Percentiles rank a stretch among this genome's conserved stretches.
Evolutionary conservation across 2,888 invertebrate genomes (phyloP).

Genomic region (Corbicula japonica): DNA sequence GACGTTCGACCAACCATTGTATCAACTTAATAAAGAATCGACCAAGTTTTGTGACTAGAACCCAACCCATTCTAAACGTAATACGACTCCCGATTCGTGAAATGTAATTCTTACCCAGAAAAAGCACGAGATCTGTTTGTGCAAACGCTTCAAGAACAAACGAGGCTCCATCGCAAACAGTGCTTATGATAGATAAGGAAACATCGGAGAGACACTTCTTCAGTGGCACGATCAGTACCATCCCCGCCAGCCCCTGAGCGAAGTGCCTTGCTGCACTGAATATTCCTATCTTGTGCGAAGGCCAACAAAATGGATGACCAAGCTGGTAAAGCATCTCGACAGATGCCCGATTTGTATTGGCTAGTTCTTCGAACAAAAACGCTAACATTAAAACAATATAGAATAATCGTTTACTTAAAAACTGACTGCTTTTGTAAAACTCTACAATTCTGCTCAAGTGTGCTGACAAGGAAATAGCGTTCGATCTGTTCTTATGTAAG

Average conservation of each 20-base stretch:
- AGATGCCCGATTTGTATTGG: constrained; percentile 6
- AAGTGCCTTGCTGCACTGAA: constrained; percentile 24
- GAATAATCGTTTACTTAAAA: constrained; percentile 26
- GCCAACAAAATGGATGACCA: constrained; percentile 64
- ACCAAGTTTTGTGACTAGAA: too few relatives aligned
- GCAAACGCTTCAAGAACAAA: constrained; percentile 44
- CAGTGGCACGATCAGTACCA: constrained; percentile 32
- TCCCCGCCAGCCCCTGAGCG: constrained; percentile 32
- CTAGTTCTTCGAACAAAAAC: constrained; percentile 18
- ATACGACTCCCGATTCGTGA: too few relatives aligned
- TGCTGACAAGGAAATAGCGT: constrained; percentile 1
- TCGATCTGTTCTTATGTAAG: constrained; percentile 7
- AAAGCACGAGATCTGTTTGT: constrained; percentile 17
- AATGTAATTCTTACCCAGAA: too few relatives aligned
- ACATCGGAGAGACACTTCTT: constrained; percentile 47
- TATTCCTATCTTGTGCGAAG: constrained; percentile 50
- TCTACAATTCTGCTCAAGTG: constrained; percentile 5
- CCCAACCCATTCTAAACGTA: too few relatives aligned
- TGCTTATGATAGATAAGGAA: constrained; percentile 41
- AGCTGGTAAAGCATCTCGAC: constrained; percentile 55
- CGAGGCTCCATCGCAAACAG: constrained; percentile 12
- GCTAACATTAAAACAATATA: constrained; percentile 28
- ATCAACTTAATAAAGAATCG: too few relatives aligned
- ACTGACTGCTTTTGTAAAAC: constrained; percentile 33
- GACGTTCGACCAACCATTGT: too few relatives aligned